Conservation (phyloP, 2,113 vertebrate species). For the Terrapene triunguis region DNA sequence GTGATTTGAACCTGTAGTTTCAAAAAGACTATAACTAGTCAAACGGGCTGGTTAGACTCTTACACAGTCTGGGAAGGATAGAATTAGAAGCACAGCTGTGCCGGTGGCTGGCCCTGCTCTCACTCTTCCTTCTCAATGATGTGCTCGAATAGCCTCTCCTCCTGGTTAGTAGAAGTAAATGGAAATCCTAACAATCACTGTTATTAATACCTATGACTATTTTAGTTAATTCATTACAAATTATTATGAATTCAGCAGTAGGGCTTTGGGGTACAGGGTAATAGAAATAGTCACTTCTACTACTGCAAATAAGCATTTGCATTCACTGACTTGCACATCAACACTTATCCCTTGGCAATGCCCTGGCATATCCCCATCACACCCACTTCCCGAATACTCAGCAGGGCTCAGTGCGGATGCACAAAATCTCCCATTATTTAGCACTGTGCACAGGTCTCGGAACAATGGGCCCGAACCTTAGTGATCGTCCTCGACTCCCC, state of each 20-base stretch:
- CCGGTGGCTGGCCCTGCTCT: fast-evolving
- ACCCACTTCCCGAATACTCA: fast-evolving
- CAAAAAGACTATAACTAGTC: neutral
- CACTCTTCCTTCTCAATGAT: neutral
- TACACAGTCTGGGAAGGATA: neutral
- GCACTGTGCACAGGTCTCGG: neutral
- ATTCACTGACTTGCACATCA: neutral
- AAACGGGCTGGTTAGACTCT: neutral
- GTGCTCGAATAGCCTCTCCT: neutral
- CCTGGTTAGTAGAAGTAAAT: neutral
- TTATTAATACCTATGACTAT: neutral
- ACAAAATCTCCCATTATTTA: fast-evolving
- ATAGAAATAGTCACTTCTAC: neutral
- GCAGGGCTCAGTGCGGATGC: fast-evolving
- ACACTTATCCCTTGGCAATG: neutral
- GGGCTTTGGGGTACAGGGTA: neutral
- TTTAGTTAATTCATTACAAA: neutral
- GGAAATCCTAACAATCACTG: neutral
- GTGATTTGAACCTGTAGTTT: neutral
- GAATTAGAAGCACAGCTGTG: neutral
- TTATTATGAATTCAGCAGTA: neutral
- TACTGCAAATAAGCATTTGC: neutral
- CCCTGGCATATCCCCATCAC: fast-evolving
- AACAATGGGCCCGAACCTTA: fast-evolving
- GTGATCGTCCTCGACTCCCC: neutral